A percentile compares a stretch with the other conserved stretches of the same genome.
phyloP scores from a whole-genome alignment of 1,140 invertebrate species.

The Lamellibrachia luymesi region DNA sequence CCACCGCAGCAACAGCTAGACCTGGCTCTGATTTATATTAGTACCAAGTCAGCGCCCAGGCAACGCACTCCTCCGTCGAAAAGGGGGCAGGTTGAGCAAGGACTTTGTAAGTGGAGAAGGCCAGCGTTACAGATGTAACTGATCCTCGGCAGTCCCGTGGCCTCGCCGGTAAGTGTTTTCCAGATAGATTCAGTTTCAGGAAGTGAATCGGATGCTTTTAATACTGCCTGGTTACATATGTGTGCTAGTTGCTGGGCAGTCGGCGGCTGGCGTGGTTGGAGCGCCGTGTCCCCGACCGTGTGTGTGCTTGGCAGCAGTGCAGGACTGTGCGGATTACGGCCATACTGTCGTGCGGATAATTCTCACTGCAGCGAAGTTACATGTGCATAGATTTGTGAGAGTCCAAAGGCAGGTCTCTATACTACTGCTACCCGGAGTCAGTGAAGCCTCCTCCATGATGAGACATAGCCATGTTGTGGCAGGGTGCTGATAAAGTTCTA shows the following conservation, averaged over 20 bases:
- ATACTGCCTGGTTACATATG: not conserved
- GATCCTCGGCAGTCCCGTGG: not conserved
- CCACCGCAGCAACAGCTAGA: not conserved
- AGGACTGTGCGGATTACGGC: not conserved
- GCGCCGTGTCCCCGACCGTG: no score
- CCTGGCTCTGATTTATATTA: slow-evolving; percentile 5
- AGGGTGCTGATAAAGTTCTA: not conserved
- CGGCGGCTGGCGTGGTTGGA: no score
- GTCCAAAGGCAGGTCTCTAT: not conserved
- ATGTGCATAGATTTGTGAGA: not conserved
- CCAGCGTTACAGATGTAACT: not conserved
- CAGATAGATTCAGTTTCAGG: slow-evolving; percentile 4
- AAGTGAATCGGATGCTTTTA: not conserved
- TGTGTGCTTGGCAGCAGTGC: no score
- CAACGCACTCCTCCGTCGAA: not conserved
- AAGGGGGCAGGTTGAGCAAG: not conserved
- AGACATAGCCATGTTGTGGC: not conserved
- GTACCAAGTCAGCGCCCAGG: not conserved
- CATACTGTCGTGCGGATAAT: not conserved
- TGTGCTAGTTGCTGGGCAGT: not conserved
- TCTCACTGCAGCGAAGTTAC: not conserved
- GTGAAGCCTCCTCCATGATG: not conserved
- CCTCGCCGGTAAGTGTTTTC: not conserved
- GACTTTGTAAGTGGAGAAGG: not conserved
- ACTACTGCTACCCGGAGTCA: not conserved